Evolutionary conservation across 2,888 invertebrate species (phyloP).

Genomic region (Trissonchulus sp.): DNA sequence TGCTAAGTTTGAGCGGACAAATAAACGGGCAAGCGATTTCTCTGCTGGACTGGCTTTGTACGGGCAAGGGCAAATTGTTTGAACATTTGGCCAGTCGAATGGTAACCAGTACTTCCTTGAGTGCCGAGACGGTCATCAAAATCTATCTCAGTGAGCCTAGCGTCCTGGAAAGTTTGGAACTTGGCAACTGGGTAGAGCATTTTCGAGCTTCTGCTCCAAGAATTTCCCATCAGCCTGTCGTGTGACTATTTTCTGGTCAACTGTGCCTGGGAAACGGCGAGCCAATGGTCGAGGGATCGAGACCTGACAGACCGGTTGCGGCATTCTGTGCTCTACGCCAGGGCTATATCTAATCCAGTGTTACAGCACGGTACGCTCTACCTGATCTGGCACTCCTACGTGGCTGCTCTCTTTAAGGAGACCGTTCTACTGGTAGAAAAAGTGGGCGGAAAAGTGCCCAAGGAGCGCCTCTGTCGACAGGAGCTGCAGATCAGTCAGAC

Average conservation of each 20-base stretch:
- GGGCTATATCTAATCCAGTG: slow-evolving; percentile 9
- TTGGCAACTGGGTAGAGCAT: background rate
- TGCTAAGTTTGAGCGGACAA: too few relatives aligned
- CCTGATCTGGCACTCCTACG: background rate
- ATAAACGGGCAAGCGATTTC: too few relatives aligned
- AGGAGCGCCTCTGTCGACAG: slow-evolving; percentile 23
- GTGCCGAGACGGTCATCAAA: background rate
- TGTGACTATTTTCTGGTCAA: slow-evolving; percentile 5
- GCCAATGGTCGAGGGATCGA: background rate
- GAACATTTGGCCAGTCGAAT: background rate
- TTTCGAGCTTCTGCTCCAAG: background rate
- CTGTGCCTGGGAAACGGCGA: slow-evolving; percentile 9
- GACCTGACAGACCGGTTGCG: background rate
- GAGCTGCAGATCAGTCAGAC: background rate
- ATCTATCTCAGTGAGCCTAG: background rate
- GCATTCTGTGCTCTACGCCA: background rate
- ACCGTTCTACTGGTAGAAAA: slow-evolving; percentile 16
- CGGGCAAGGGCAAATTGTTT: background rate
- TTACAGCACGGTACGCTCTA: slow-evolving; percentile 11
- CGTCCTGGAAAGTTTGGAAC: background rate
- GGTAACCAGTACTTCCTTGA: background rate
- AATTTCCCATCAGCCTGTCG: background rate
- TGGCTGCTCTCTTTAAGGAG: background rate
- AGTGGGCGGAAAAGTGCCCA: slow-evolving; percentile 12
- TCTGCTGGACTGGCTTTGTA: too few relatives aligned